Conservation (phyloP, 2,888 invertebrate genomes). For the Phaedon cochleariae region DNA sequence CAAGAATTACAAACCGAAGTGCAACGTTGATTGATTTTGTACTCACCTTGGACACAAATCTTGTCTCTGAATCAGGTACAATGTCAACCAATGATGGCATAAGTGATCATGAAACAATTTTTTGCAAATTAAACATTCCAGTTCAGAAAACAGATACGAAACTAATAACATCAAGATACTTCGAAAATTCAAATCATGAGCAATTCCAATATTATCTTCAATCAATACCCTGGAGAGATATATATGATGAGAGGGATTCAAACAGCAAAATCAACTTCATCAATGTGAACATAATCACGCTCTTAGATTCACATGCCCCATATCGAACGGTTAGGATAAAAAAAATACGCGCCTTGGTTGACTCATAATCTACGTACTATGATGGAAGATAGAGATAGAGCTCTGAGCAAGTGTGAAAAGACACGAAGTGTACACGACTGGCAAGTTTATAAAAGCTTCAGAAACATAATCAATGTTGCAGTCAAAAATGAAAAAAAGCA, state of each 20-base stretch:
- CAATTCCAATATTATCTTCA: neutral
- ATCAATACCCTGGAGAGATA: slow-evolving; percentile 5
- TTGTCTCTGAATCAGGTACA: slow-evolving; percentile 4
- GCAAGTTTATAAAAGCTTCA: neutral
- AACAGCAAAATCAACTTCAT: neutral
- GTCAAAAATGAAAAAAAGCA: neutral
- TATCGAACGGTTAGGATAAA: neutral
- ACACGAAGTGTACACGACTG: neutral
- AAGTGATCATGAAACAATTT: neutral
- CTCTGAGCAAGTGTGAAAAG: neutral
- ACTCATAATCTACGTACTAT: neutral
- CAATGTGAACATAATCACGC: neutral
- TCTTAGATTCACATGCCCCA: neutral
- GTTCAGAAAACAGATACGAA: neutral
- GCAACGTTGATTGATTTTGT: neutral
- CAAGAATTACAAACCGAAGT: neutral
- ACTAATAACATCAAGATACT: neutral
- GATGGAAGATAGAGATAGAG: neutral
- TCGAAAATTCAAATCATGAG: neutral
- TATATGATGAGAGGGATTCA: neutral
- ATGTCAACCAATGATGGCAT: neutral
- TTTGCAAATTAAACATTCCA: neutral
- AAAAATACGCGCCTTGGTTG: slow-evolving; percentile 4
- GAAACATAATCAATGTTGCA: slow-evolving; percentile 4
- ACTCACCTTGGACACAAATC: neutral